A percentile compares a stretch with the other conserved stretches of the same genome.
These are phyloP conservation scores for Melanostigma gelatinosum DNA, from an alignment of 2,113 vertebrate genomes.

Conservation along the genomic window DNA sequence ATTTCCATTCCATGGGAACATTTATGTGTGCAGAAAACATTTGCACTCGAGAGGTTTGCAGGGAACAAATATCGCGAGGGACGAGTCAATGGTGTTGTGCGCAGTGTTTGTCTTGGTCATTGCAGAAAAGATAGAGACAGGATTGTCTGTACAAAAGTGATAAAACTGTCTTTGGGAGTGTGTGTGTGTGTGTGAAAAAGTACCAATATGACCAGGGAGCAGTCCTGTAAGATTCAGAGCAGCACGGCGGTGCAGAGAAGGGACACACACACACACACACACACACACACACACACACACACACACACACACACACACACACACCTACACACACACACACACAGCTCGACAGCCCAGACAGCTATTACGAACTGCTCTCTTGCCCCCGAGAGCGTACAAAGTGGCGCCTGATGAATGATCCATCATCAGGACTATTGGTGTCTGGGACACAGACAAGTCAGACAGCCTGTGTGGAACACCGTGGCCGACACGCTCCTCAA, in stretches of 20 bases:
- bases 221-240: constrained; percentile 58
- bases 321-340: constrained; percentile 38
- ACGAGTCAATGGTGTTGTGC: neutral
- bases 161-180: constrained; percentile 28
- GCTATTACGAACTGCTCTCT: constrained; percentile 58
- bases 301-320: constrained; percentile 27
- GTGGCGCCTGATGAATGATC: constrained; percentile 66
- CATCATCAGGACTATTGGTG: constrained; percentile 56
- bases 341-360: constrained; percentile 42
- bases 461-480: neutral
- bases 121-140: neutral
- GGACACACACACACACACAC: constrained; percentile 24
- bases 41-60: neutral
- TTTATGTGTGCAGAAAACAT: neutral
- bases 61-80: neutral
- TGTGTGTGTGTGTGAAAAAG: constrained; percentile 13
- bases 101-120: neutral
- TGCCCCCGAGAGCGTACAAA: constrained; percentile 35
- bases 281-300: constrained; percentile 27
- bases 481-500: neutral
- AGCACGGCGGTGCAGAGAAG: constrained; percentile 22
- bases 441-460: constrained; percentile 36
- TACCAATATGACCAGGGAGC: constrained; percentile 3
- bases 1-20: constrained; percentile 1
- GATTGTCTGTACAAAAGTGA: neutral